A percentile compares a stretch with the other conserved stretches of the same genome.
These are phyloP conservation scores for Pipistrellus pipistrellus DNA, from an alignment of 2,797 vertebrate species.

Conservation along the genomic window DNA sequence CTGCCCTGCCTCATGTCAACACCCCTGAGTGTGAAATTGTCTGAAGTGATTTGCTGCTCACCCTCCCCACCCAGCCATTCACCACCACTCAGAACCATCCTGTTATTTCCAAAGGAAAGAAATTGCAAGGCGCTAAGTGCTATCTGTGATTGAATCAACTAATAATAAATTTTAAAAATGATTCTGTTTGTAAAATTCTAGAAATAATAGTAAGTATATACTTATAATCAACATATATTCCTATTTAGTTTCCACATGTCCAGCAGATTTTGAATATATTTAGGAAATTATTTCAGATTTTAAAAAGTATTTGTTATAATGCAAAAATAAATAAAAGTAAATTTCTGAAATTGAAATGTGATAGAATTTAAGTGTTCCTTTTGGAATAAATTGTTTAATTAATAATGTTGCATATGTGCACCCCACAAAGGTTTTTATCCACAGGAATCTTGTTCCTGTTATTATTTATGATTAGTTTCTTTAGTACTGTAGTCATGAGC, in stretches of 20 bases:
- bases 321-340: not conserved
- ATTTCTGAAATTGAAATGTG: not conserved
- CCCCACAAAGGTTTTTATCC: not conserved
- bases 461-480: not conserved
- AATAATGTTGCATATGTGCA: not conserved
- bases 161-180: not conserved
- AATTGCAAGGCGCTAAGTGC: not conserved
- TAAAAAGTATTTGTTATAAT: not conserved
- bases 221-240: not conserved
- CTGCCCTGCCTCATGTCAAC: conserved; percentile 62
- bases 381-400: not conserved
- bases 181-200: not conserved
- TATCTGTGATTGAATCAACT: not conserved
- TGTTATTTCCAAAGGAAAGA: not conserved
- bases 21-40: conserved; percentile 66
- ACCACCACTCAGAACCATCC: not conserved
- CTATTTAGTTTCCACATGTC: not conserved
- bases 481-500: not conserved
- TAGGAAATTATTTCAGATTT: not conserved
- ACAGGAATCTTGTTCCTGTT: not conserved
- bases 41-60: conserved; percentile 68
- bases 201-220: not conserved
- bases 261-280: not conserved
- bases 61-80: not conserved
- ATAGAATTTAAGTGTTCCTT: not conserved